phyloP scores from a whole-genome alignment of 2,113 vertebrate genomes.

The Trematocara marginatum region DNA sequence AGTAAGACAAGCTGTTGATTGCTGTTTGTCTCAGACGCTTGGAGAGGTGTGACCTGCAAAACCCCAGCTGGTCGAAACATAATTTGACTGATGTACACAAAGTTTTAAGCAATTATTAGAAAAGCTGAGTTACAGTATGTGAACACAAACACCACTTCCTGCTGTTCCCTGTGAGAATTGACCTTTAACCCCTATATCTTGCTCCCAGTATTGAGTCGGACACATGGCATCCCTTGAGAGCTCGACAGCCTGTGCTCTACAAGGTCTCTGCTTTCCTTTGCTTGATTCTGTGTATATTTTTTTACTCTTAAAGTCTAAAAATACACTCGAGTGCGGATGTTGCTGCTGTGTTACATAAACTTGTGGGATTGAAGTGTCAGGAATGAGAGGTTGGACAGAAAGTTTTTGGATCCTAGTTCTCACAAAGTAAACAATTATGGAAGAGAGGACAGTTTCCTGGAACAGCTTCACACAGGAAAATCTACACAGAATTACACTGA shows the following conservation, averaged over 20 bases:
- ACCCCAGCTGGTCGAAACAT: neutral
- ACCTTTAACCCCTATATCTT: constrained; percentile 58
- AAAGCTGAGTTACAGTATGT: constrained; percentile 36
- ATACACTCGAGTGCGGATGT: constrained; percentile 60
- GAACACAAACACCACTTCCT: constrained; percentile 64
- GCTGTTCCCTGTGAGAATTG: constrained; percentile 67
- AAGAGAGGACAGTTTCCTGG: constrained; percentile 53
- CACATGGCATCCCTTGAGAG: constrained; percentile 49
- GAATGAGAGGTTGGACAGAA: constrained; percentile 59
- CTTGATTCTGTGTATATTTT: constrained; percentile 57
- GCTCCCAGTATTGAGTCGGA: constrained; percentile 50
- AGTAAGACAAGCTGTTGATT: neutral
- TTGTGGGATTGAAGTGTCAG: constrained; percentile 54
- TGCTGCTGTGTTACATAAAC: constrained; percentile 58
- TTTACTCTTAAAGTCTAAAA: constrained; percentile 60
- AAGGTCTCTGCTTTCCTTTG: constrained; percentile 54
- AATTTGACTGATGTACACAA: neutral
- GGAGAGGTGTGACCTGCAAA: neutral
- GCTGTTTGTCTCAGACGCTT: neutral
- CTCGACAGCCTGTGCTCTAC: constrained; percentile 23
- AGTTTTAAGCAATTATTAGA: neutral
- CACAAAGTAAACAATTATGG: constrained; percentile 50
- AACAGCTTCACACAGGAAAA: constrained; percentile 28
- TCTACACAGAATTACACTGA: constrained; percentile 7
- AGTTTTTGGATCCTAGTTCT: constrained; percentile 46